A percentile compares a stretch with the other conserved stretches of the same genome.
phyloP scores from a whole-genome alignment of 37 sponge, comb jelly and placozoan genomes.

The Spongilla lacustris region DNA sequence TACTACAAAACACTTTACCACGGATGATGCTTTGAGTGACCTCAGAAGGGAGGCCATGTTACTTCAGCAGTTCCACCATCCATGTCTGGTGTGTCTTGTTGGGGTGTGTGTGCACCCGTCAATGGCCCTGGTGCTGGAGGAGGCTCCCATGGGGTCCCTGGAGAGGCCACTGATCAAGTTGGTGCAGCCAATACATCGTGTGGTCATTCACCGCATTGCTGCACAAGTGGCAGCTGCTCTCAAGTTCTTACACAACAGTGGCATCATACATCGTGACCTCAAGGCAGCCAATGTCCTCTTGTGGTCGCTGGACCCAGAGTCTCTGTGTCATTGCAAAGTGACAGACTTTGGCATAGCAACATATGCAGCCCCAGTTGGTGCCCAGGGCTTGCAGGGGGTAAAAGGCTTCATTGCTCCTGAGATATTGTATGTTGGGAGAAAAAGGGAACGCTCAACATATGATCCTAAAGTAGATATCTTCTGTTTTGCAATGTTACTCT shows the following conservation, averaged over 20 bases:
- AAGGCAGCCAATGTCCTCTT: constrained; percentile 92
- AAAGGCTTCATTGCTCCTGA: constrained; percentile 94
- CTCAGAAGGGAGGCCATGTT: constrained; percentile 73
- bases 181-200: constrained; percentile 55
- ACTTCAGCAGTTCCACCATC: constrained; percentile 76
- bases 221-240: constrained; percentile 83
- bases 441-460: constrained; percentile 69
- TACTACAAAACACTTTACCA: constrained; percentile 39
- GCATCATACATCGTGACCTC: constrained; percentile 83
- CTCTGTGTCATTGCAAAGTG: constrained; percentile 81
- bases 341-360: constrained; percentile 84
- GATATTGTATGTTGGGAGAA: constrained; percentile 67
- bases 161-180: constrained; percentile 64
- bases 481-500: constrained; percentile 87
- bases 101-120: constrained; percentile 79
- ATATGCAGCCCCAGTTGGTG: constrained; percentile 68
- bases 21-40: constrained; percentile 62
- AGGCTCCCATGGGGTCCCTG: constrained; percentile 86
- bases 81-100: constrained; percentile 83
- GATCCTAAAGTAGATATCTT: constrained; percentile 84
- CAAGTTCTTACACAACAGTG: constrained; percentile 69
- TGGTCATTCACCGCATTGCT: constrained; percentile 75
- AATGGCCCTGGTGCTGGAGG: constrained; percentile 87
- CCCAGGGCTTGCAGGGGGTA: constrained; percentile 67
- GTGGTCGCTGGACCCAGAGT: constrained; percentile 81